These are phyloP conservation scores for Oreochromis spilurus DNA, from an alignment of 2,113 vertebrate genomes.

Conservation along the genomic window DNA sequence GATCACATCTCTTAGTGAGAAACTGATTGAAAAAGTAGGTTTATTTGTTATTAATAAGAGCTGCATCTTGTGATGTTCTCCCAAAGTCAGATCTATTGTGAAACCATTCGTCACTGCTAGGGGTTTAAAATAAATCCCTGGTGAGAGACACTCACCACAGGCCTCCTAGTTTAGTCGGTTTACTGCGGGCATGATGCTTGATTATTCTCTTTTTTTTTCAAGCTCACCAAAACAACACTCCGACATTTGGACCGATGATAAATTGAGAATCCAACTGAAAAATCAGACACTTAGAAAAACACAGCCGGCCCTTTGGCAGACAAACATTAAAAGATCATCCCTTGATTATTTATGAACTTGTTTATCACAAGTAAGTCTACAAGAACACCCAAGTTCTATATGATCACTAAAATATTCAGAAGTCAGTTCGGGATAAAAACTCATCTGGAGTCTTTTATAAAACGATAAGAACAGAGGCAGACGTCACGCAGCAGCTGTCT, in stretches of 20 bases:
- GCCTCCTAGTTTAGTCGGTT: not conserved
- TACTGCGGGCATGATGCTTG: not conserved
- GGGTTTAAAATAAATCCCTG: not conserved
- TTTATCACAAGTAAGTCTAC: slow-evolving; percentile 5
- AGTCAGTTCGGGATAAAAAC: not conserved
- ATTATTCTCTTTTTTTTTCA: not conserved
- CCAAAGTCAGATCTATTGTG: not conserved
- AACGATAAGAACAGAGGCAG: slow-evolving; percentile 1
- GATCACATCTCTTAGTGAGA: not conserved
- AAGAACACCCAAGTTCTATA: not conserved
- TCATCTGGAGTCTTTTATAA: not conserved
- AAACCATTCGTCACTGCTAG: not conserved
- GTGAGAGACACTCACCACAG: not conserved
- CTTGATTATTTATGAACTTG: slow-evolving; percentile 26
- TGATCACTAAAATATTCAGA: slow-evolving; percentile 25
- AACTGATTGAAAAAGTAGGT: not conserved
- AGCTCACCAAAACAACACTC: not conserved
- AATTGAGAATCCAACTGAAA: slow-evolving; percentile 7
- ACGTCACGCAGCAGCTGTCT: slow-evolving; percentile 7
- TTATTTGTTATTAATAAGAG: not conserved
- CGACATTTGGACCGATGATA: slow-evolving; percentile 16
- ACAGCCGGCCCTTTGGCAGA: not conserved
- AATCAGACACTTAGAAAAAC: not conserved
- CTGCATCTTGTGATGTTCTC: not conserved
- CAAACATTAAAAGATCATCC: slow-evolving; percentile 10